Conservation (phyloP, 2,888 invertebrate genomes). For the Drosophila helvetica region DNA sequence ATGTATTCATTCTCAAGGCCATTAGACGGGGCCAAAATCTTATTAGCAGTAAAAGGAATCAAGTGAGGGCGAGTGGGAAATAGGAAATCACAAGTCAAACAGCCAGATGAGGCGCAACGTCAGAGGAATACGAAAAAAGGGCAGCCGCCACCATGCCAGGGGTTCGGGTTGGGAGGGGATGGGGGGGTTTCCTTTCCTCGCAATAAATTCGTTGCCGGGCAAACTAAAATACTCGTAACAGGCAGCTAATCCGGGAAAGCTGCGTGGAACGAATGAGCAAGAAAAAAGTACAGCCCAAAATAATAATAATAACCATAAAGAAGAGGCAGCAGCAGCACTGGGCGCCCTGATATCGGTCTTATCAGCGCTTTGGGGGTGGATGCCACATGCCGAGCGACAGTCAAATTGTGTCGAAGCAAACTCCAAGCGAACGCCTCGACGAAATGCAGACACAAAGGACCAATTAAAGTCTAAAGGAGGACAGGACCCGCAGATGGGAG, state of each 20-base stretch:
- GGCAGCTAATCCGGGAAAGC: slow-evolving; percentile 76
- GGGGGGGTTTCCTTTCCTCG: slow-evolving; percentile 5
- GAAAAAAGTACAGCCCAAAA: slow-evolving; percentile 60
- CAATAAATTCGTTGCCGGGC: slow-evolving; percentile 55
- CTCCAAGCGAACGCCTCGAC: slow-evolving; percentile 34
- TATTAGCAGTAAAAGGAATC: slow-evolving; percentile 79
- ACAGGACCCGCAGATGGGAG: slow-evolving; percentile 20
- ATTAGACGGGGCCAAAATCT: slow-evolving; percentile 73
- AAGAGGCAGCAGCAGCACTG: slow-evolving; percentile 40
- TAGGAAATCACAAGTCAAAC: slow-evolving; percentile 56
- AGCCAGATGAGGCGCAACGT: slow-evolving; percentile 33
- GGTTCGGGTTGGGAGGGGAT: background rate
- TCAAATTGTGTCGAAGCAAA: slow-evolving; percentile 53
- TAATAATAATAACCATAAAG: slow-evolving; percentile 77
- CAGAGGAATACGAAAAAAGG: slow-evolving; percentile 34
- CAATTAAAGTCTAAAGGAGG: slow-evolving; percentile 76
- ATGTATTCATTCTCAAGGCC: slow-evolving; percentile 58
- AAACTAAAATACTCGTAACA: slow-evolving; percentile 51
- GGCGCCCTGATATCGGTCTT: slow-evolving; percentile 67
- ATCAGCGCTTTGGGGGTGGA: slow-evolving; percentile 52
- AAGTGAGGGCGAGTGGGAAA: slow-evolving; percentile 11
- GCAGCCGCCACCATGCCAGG: background rate
- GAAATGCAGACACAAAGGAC: slow-evolving; percentile 76
- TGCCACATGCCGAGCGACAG: slow-evolving; percentile 33
- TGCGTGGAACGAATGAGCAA: slow-evolving; percentile 78